phyloP scores from a whole-genome alignment of 2,113 vertebrate genomes.

The Felis catus region DNA sequence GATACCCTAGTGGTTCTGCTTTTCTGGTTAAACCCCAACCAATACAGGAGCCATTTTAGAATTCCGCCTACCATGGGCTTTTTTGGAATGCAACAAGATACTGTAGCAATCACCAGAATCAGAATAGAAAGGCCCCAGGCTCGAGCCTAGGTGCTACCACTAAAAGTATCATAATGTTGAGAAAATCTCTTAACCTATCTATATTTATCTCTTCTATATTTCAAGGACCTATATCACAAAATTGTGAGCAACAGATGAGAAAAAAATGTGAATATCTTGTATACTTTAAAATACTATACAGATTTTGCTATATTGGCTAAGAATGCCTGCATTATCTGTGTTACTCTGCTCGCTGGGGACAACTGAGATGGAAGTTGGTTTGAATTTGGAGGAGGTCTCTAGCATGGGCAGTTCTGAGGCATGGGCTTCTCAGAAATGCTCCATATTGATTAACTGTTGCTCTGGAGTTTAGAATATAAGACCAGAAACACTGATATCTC shows the following conservation, averaged over 20 bases:
- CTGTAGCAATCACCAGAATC: not conserved
- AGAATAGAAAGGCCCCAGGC: not conserved
- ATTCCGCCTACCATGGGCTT: not conserved
- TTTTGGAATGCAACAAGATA: not conserved
- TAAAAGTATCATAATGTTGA: not conserved
- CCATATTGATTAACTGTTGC: not conserved
- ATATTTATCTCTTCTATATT: not conserved
- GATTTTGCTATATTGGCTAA: not conserved
- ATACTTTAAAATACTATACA: not conserved
- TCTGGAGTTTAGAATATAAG: not conserved
- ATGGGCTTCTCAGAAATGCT: not conserved
- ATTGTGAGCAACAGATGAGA: not conserved
- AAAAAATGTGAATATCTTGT: not conserved
- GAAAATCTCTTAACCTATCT: not conserved
- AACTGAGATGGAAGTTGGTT: not conserved
- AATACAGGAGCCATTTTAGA: not conserved
- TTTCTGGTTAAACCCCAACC: not conserved
- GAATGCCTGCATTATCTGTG: not conserved
- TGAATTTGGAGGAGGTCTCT: not conserved
- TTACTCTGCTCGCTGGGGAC: not conserved
- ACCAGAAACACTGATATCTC: not conserved
- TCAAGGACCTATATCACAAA: not conserved
- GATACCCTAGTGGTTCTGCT: not conserved
- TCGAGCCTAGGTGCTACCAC: not conserved
- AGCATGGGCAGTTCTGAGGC: not conserved